Base-by-base conservation (phyloP, 2,113 vertebrate genomes). In the Cacatua alba region DNA sequence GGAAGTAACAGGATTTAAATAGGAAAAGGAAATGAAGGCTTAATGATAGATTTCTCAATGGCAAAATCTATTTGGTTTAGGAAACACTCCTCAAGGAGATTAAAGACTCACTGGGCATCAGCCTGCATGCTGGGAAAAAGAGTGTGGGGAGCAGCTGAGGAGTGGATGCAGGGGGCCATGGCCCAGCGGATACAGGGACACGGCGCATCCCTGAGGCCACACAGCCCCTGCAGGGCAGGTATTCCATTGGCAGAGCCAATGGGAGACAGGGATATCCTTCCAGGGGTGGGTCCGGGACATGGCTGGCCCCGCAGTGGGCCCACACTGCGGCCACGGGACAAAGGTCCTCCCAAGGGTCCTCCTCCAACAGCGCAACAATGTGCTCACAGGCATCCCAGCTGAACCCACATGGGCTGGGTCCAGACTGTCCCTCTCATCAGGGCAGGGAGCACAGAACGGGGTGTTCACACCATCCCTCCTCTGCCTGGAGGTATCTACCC, bases 21-120 rank as follows among this genome's bases (percentile, higher is more conserved):
- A 78, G 65, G 57, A 84, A 91, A 87, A 91, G 93, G 89, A 96
- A 95, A 91, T 76, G 64, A 68, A 89, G 62, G 39, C 52, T 91
- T 90, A 94, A 41, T 18, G 70, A 26, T 26, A 67, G 72, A 89
- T 76, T 91, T 82, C 62, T 44, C 82, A 64, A 48, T 3, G 4
- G 37, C 35, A 81, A 90, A 79, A 84, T 59, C 83, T 48, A 37
- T 33, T 67, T 18, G 3, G 19, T 71, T 92, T 86, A 37, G 83
- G 74, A 84, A 75, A 49, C 8, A 5, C 28, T 71, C 31, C 31
- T 43, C n/a, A 21, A 39, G 74, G 33, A 77, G 72, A 88, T 69
- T 41, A 80, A 88, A 52, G 68, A 64, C 21, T 43, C 2, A 0
- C 10, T 39, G 33, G n/a, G 8, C 53, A 83, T 68, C 74, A 88